These are phyloP conservation scores for Stenoptilia bipunctidactyla DNA, from an alignment of 2,888 invertebrate genomes.

Conservation along the genomic window DNA sequence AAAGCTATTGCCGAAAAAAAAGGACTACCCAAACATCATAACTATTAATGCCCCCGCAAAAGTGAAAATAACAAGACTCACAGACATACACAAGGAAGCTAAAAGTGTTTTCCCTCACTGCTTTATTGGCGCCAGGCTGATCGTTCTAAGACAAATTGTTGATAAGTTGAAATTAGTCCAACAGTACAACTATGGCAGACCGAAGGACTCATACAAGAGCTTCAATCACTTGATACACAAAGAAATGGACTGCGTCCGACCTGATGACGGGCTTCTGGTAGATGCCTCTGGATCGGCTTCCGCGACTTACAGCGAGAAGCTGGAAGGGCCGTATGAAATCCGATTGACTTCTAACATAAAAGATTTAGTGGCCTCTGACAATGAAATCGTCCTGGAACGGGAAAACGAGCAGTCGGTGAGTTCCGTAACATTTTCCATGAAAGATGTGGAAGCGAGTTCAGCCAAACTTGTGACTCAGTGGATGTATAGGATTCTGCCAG, in stretches of 20 bases:
- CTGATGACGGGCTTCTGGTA: conserved; percentile 40
- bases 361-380: conserved; percentile 53
- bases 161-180: conserved; percentile 52
- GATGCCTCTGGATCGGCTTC: conserved; percentile 51
- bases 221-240: conserved; percentile 46
- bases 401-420: conserved; percentile 35
- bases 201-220: conserved; percentile 43
- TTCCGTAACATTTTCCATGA: conserved; percentile 37
- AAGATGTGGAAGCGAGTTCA: conserved; percentile 48
- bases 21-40: conserved; percentile 32
- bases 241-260: conserved; percentile 39
- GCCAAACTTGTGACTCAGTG: conserved; percentile 45
- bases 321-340: conserved; percentile 41
- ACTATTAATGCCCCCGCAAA: conserved; percentile 23
- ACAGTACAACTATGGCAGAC: conserved; percentile 50
- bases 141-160: conserved; percentile 42
- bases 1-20: conserved; percentile 49
- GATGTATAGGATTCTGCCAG: conserved; percentile 44
- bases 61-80: conserved; percentile 31
- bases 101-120: conserved; percentile 56
- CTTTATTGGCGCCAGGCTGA: conserved; percentile 49
- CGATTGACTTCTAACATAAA: conserved; percentile 47
- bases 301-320: conserved; percentile 41
- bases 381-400: conserved; percentile 46
- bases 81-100: conserved; percentile 50